phyloP scores from a whole-genome alignment of 1,140 invertebrate genomes.

The Anastatus disparis region DNA sequence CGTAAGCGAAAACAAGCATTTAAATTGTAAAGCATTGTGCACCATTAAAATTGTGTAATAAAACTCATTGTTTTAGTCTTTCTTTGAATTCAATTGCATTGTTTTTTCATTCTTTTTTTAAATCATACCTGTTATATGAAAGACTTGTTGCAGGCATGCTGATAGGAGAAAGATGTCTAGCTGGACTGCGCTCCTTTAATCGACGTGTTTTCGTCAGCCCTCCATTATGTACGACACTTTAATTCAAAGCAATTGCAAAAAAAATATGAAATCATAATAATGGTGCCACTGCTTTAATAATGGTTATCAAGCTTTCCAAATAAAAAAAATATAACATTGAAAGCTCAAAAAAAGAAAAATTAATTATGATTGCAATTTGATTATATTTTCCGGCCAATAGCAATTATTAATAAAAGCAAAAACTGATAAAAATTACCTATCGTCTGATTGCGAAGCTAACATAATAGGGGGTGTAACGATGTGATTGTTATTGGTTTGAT shows the following conservation, averaged over 20 bases:
- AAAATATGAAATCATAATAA: constrained; percentile 34
- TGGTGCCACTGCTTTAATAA: constrained; percentile 3
- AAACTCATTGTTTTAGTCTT: too few species aligned
- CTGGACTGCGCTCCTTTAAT: constrained; percentile 66
- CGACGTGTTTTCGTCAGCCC: constrained; percentile 67
- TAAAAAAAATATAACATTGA: constrained; percentile 19
- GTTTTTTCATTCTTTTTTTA: background rate
- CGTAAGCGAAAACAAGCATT: too few species aligned
- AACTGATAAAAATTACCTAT: constrained; percentile 55
- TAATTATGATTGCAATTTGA: background rate
- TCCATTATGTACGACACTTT: constrained; percentile 59
- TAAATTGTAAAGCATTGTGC: too few species aligned
- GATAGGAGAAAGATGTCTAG: constrained; percentile 78
- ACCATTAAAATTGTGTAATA: too few species aligned
- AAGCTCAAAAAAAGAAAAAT: background rate
- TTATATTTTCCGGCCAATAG: background rate
- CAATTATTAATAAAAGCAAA: background rate
- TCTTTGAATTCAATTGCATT: too few species aligned
- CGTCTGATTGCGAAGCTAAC: constrained; percentile 57
- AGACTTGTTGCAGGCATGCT: constrained; percentile 76
- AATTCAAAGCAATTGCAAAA: constrained; percentile 42
- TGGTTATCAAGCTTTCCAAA: constrained; percentile 25
- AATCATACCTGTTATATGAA: constrained; percentile 78
- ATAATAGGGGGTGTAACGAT: constrained; percentile 47
- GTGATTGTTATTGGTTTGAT: constrained; percentile 55